These are phyloP conservation scores for Pangasius macronema DNA, from an alignment of 2,797 vertebrate genomes.

Conservation along the genomic window DNA sequence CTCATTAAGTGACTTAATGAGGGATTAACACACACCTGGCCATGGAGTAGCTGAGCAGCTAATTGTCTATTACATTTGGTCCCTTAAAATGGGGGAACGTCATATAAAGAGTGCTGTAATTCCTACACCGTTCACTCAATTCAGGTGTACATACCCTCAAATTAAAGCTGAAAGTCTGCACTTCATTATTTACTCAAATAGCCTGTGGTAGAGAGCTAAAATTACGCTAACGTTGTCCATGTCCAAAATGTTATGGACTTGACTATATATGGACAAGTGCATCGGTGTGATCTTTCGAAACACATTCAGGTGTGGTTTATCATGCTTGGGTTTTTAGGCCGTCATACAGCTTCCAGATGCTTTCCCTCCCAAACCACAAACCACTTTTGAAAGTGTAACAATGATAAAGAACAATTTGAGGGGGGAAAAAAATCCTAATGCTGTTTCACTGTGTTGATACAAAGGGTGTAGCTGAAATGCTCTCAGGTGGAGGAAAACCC, in stretches of 20 bases:
- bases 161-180: neutral
- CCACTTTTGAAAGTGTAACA: slow-evolving; percentile 3
- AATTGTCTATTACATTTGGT: neutral
- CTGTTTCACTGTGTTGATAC: slow-evolving; percentile 26
- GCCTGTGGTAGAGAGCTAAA: neutral
- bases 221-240: neutral
- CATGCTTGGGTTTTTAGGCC: neutral
- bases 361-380: neutral
- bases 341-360: slow-evolving; percentile 1
- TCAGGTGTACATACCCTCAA: neutral
- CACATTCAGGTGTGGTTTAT: slow-evolving; percentile 18
- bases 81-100: neutral
- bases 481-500: slow-evolving; percentile 13
- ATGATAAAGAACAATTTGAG: slow-evolving; percentile 1
- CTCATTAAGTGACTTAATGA: too few relatives aligned
- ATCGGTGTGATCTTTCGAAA: neutral
- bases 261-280: neutral
- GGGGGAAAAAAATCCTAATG: neutral
- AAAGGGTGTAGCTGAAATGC: slow-evolving; percentile 31
- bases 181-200: neutral
- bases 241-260: neutral
- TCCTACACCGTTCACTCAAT: neutral
- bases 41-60: neutral
- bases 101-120: neutral
- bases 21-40: neutral